These are phyloP conservation scores for Ciconia nigra DNA, from an alignment of 2,797 vertebrate genomes.

Conservation along the genomic window DNA sequence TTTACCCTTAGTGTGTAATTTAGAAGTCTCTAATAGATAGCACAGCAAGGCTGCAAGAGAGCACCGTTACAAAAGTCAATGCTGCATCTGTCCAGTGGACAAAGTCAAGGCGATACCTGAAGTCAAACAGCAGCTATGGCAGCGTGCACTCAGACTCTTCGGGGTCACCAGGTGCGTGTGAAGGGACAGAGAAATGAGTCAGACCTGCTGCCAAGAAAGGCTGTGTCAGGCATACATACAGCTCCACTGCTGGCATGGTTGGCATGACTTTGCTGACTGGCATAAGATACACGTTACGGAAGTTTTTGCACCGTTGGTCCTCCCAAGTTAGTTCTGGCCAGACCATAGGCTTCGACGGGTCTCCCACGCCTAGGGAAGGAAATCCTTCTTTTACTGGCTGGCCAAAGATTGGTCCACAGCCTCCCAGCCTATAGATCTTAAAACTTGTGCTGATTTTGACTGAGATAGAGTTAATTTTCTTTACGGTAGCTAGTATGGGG, in stretches of 20 bases:
- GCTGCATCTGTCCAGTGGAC: background rate
- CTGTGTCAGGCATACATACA: background rate
- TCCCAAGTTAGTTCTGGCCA: background rate
- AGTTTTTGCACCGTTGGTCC: background rate
- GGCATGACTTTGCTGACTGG: background rate
- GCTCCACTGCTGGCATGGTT: background rate
- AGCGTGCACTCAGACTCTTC: background rate
- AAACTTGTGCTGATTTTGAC: background rate
- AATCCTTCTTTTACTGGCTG: background rate
- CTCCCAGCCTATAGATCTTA: background rate
- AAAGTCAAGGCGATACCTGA: background rate
- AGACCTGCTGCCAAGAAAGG: background rate
- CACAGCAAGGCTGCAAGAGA: background rate
- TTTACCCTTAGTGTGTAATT: background rate
- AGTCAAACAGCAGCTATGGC: background rate
- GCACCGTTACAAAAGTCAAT: background rate
- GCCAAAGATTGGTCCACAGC: background rate
- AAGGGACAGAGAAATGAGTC: background rate
- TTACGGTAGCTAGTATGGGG: too few relatives aligned
- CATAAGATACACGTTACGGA: background rate
- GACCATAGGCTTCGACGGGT: background rate
- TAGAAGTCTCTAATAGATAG: background rate
- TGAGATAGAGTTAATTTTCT: too few relatives aligned
- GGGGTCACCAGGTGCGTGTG: accelerated
- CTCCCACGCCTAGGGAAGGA: background rate